A percentile compares a stretch with the other conserved stretches of the same genome.
Evolutionary conservation across 1,140 invertebrate species (phyloP).

Genomic region (Heliconius eleuchia): DNA sequence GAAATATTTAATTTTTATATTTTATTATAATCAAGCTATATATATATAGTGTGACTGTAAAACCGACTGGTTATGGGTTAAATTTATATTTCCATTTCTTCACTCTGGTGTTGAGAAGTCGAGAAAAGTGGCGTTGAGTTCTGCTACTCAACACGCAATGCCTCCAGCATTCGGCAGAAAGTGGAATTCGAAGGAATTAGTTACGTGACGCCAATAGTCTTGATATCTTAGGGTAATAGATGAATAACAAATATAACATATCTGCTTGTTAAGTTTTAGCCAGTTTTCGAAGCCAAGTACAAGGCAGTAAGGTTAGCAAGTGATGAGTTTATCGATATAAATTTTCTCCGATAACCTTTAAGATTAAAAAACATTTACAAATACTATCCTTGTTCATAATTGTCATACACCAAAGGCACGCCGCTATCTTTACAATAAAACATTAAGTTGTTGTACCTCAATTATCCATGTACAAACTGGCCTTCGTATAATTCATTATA

Average conservation of each 20-base stretch:
- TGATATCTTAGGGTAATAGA: no score
- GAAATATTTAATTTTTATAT: no score
- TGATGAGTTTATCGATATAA: not conserved
- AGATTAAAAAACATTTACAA: not conserved
- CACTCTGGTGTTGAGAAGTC: no score
- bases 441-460: not conserved
- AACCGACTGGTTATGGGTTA: no score
- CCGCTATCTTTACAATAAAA: not conserved
- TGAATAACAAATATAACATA: not conserved
- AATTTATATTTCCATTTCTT: no score
- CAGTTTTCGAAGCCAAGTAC: not conserved
- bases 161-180: no score
- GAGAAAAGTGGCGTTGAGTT: no score
- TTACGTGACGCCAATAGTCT: no score
- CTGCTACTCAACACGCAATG: no score
- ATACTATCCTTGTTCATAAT: not conserved
- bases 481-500: conserved; percentile 9
- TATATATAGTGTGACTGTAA: no score
- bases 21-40: no score
- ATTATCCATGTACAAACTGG: not conserved
- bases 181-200: no score
- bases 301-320: not conserved
- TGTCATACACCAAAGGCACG: not conserved
- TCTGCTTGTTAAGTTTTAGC: not conserved
- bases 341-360: not conserved